These are phyloP conservation scores for Notamacropus eugenii DNA, from an alignment of 2,797 vertebrate genomes.

Conservation along the genomic window DNA sequence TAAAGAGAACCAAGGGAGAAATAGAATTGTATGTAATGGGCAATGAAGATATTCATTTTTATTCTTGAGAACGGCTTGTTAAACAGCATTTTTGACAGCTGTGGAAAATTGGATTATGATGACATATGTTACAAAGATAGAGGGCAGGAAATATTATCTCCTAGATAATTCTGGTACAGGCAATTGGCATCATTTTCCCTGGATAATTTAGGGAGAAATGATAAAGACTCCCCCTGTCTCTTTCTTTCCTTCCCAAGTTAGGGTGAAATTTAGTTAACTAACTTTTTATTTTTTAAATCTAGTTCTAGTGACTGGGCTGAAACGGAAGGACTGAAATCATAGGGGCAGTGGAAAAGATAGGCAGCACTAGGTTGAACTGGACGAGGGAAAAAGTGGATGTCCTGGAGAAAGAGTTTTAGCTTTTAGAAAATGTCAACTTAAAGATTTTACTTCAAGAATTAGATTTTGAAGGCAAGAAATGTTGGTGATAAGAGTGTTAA, in stretches of 20 bases:
- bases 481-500: not conserved
- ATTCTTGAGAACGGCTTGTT: not conserved
- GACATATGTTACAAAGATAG: not conserved
- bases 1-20: not conserved
- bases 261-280: conserved; percentile 25
- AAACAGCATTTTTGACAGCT: conserved; percentile 4
- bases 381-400: not conserved
- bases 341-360: conserved; percentile 3
- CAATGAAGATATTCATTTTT: not conserved
- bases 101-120: not conserved
- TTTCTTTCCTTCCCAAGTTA: conserved; percentile 6
- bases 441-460: not conserved
- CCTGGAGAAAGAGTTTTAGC: conserved; percentile 14
- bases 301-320: conserved; percentile 12
- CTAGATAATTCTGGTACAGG: conserved; percentile 1
- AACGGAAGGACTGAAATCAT: conserved; percentile 4
- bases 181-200: conserved; percentile 8
- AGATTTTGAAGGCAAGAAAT: not conserved
- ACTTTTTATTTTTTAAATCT: conserved; percentile 12
- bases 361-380: not conserved
- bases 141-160: not conserved
- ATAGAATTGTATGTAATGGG: not conserved
- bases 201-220: conserved; percentile 37
- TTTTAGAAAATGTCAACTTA: conserved; percentile 10
- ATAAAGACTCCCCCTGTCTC: not conserved